Base-by-base conservation (phyloP, 2,888 invertebrate species). In the Pollenia griseotomentosa region DNA sequence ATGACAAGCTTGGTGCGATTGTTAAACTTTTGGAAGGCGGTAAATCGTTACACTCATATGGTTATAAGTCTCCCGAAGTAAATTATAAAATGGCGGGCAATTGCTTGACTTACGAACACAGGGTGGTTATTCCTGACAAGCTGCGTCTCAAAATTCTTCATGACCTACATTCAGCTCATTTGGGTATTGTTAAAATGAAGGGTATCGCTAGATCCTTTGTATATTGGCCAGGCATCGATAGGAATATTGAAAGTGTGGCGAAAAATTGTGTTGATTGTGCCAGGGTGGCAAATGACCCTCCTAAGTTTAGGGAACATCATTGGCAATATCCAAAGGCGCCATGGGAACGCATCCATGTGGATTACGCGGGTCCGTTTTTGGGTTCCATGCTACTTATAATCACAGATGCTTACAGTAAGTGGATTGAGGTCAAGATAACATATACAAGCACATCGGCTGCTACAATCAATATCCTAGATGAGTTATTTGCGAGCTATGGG, bases 261-360 rank as follows among this genome's bases (percentile, higher is more conserved):
- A 53, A 53, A 12, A 55, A 14, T 46, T 82, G 82, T 59, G 44
- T 46, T 33, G 53, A 74, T 14, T 83, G 77, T 65, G 63, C 63
- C 55, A 65, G 23, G 19, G 16, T 19, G 12, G 73, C 77, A 7
- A 57, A 63, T 12, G 48, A 57, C 4, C 74, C 68, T 11, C 44
- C 44, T 51, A 78, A 71, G n/a, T 78, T 48, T 46, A 44, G 59
- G 2, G 73, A 78, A 16, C 83, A 83, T 48, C n/a, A 51, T n/a
- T 51, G 51, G 51, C 12, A 51, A 2, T 51, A 51, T 5, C 51
- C 51, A 12, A 51, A 14, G 51, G 51, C 3, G 2, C 51, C 51
- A n/a, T 51, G 51, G 51, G 51, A 51, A 3, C 51, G 51, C 2
- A 51, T 51, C 5, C 51, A 51, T 5, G 5, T 51, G 11, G 51